These are phyloP conservation scores for Galerucella nymphaeae DNA, from an alignment of 2,888 invertebrate genomes.

Conservation along the genomic window DNA sequence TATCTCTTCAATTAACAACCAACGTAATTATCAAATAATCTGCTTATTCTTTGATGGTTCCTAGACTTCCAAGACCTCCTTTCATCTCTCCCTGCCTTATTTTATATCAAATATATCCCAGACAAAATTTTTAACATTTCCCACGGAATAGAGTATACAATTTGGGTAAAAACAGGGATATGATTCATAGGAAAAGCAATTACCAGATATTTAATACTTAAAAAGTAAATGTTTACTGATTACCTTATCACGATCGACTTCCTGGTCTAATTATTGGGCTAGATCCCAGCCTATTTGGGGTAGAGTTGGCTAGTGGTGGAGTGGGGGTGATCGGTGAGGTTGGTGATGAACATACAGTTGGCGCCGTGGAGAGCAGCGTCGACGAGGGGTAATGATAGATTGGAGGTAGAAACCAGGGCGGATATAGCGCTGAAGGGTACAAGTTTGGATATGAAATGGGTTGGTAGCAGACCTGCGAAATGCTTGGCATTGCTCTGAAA, in stretches of 20 bases:
- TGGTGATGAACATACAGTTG: constrained; percentile 48
- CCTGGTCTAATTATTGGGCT: constrained; percentile 44
- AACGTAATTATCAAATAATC: no score
- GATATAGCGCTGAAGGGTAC: constrained; percentile 55
- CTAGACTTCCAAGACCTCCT: no score
- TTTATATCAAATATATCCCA: no score
- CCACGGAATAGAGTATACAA: no score
- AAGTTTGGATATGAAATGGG: constrained; percentile 53
- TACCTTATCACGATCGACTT: constrained; percentile 58
- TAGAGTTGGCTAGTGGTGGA: constrained; percentile 28
- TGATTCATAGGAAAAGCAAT: no score
- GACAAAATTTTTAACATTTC: no score
- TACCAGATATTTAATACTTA: no score
- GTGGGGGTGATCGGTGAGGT: constrained; percentile 27
- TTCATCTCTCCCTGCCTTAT: no score
- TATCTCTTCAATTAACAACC: no score
- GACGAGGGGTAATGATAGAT: constrained; percentile 54
- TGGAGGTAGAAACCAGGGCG: constrained; percentile 58
- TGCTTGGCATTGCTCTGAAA: constrained; percentile 28
- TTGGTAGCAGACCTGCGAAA: constrained; percentile 40
- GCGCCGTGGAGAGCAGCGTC: constrained; percentile 51
- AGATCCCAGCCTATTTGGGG: constrained; percentile 28
- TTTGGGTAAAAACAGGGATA: no score
- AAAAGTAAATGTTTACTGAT: constrained; percentile 14
- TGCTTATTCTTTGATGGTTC: no score